A percentile compares a stretch with the other conserved stretches of the same genome.
These are phyloP conservation scores for Tetragnatha versicolor DNA, from an alignment of 1,140 invertebrate species.

Conservation along the genomic window DNA sequence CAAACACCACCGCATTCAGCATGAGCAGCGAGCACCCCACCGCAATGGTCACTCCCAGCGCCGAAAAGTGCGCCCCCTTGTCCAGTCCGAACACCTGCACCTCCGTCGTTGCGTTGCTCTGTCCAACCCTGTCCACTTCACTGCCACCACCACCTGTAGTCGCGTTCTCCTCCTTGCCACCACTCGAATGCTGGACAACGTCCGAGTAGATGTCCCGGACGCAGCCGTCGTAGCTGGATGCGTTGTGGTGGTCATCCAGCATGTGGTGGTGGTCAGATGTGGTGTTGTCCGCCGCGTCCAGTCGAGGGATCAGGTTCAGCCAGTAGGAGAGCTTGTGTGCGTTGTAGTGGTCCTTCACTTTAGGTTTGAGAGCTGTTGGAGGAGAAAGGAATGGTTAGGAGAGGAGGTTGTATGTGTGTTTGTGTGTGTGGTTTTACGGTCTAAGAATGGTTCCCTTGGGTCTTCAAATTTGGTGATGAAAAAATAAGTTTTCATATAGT, in stretches of 20 bases:
- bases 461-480: too few relatives aligned
- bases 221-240: slow-evolving; percentile 50
- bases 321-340: slow-evolving; percentile 90
- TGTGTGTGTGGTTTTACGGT: too few relatives aligned
- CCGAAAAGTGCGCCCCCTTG: slow-evolving; percentile 80
- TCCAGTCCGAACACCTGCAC: slow-evolving; percentile 55
- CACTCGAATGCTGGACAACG: neutral
- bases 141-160: neutral
- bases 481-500: too few relatives aligned
- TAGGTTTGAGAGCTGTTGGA: slow-evolving; percentile 75
- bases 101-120: neutral
- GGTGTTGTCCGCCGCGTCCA: slow-evolving; percentile 70
- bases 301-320: slow-evolving; percentile 86
- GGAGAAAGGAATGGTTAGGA: too few relatives aligned
- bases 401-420: too few relatives aligned
- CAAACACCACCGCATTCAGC: slow-evolving; percentile 91
- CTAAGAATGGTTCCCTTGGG: too few relatives aligned
- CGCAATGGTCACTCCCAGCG: slow-evolving; percentile 87
- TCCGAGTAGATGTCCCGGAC: slow-evolving; percentile 36
- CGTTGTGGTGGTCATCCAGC: slow-evolving; percentile 53
- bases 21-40: slow-evolving; percentile 89
- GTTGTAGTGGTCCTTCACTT: slow-evolving; percentile 83
- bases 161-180: neutral
- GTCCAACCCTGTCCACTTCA: neutral
- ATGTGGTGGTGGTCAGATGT: slow-evolving; percentile 36